phyloP scores from a whole-genome alignment of 1,140 invertebrate species.

The Drosophila arizonae region DNA sequence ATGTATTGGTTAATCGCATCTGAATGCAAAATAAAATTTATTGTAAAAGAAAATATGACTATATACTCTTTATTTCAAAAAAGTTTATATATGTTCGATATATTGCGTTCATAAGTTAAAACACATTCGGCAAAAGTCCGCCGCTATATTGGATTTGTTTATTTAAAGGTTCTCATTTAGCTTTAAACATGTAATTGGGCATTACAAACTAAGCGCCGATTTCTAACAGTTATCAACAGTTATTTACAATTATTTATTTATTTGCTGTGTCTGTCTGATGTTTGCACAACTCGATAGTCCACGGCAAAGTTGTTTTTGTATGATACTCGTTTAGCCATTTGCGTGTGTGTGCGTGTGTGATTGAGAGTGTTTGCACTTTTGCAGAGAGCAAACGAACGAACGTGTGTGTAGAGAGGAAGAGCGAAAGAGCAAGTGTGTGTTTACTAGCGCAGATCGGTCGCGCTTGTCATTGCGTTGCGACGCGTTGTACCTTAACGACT shows the following conservation, averaged over 20 bases:
- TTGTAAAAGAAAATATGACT: conserved; percentile 48
- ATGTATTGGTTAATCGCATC: conserved; percentile 70
- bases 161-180: too few relatives aligned
- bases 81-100: background rate
- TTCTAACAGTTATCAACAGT: background rate
- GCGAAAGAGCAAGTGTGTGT: conserved; percentile 16
- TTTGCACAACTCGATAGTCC: conserved; percentile 4
- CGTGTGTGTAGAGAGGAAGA: background rate
- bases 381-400: conserved; percentile 10
- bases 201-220: background rate
- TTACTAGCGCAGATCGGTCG: conserved; percentile 42
- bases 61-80: too few relatives aligned
- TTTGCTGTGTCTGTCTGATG: background rate
- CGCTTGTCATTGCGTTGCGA: conserved; percentile 25
- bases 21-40: conserved; percentile 76
- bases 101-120: background rate
- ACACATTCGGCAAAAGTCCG: too few relatives aligned
- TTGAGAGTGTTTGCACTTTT: background rate
- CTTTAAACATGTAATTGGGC: too few relatives aligned
- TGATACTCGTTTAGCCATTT: conserved; percentile 4
- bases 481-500: conserved; percentile 33
- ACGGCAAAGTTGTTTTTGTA: conserved; percentile 9
- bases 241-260: conserved; percentile 1
- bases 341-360: background rate
- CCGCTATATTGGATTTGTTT: too few relatives aligned